A percentile compares a stretch with the other conserved stretches of the same genome.
phyloP scores from a whole-genome alignment of 2,113 vertebrate genomes.

The Rhynchopsitta pachyrhyncha region DNA sequence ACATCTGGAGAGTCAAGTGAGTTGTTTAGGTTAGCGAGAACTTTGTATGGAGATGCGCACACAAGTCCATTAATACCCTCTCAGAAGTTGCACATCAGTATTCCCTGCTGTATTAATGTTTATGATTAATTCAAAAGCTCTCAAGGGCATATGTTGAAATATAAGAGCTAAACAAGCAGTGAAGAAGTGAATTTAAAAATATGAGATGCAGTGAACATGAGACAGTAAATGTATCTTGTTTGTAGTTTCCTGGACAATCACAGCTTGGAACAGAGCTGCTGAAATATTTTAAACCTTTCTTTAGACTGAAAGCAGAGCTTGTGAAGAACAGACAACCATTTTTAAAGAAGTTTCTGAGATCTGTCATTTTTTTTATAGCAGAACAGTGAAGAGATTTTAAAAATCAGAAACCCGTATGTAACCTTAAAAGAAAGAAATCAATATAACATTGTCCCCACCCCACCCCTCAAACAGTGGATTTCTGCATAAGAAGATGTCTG shows the following conservation, averaged over 20 bases:
- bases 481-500: background rate
- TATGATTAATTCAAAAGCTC: background rate
- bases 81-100: background rate
- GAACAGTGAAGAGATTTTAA: background rate
- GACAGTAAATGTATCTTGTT: background rate
- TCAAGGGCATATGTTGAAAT: conserved; percentile 10
- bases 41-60: background rate
- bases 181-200: conserved; percentile 19
- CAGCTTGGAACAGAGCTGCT: conserved; percentile 12
- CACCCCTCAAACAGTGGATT: background rate
- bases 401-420: background rate
- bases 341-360: background rate
- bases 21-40: background rate
- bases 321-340: background rate
- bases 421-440: background rate
- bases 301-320: background rate
- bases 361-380: background rate
- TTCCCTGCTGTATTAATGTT: background rate
- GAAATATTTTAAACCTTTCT: conserved; percentile 17
- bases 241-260: conserved; percentile 29
- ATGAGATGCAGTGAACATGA: background rate
- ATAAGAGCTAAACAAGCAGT: background rate
- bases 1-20: background rate
- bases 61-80: background rate
- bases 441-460: accelerated